phyloP scores from a whole-genome alignment of 2,113 vertebrate species.

The Triplophysa dalaica region DNA sequence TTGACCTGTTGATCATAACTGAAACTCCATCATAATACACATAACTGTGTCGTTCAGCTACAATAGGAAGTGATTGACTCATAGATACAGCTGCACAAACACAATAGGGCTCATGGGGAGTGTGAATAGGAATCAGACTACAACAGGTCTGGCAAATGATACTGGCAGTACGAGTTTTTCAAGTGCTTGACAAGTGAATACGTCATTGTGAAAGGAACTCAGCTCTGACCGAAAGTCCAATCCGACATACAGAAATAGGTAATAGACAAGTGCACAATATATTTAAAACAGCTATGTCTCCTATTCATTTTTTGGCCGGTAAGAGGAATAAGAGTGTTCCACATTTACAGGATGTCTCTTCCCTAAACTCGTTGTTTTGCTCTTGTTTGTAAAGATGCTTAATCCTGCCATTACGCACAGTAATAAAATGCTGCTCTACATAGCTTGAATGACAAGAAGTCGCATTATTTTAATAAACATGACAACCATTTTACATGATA shows the following conservation, averaged over 20 bases:
- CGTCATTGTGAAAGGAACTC: constrained; percentile 35
- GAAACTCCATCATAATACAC: background rate
- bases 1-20: background rate
- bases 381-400: background rate
- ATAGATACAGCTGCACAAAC: constrained; percentile 27
- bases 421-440: background rate
- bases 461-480: background rate
- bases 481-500: background rate
- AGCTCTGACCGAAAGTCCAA: background rate
- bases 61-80: background rate
- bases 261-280: background rate
- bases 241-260: background rate
- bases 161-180: constrained; percentile 71
- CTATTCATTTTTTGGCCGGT: background rate
- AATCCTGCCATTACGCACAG: background rate
- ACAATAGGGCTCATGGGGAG: constrained; percentile 1
- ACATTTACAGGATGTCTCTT: background rate
- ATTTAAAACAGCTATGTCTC: background rate
- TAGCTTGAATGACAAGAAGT: background rate
- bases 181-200: constrained; percentile 48
- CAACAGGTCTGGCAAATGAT: constrained; percentile 58
- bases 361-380: background rate
- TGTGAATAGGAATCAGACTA: constrained; percentile 32
- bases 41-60: background rate
- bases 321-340: background rate